Percentiles rank a stretch among this genome's conserved stretches.
phyloP scores from a whole-genome alignment of 2,888 invertebrate genomes.

The Leptarthrus brevirostris region DNA sequence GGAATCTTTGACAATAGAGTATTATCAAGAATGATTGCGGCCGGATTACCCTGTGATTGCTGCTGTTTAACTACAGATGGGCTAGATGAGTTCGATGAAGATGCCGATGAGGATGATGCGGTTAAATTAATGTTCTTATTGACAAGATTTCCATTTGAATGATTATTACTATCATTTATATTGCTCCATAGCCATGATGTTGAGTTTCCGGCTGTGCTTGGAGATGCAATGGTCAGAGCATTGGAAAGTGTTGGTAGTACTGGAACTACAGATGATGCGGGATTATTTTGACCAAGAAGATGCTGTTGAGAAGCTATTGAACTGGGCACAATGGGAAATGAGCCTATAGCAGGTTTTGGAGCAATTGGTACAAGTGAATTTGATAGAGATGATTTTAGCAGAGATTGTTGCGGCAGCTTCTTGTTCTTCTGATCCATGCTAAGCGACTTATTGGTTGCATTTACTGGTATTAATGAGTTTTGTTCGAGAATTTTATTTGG shows the following conservation, averaged over 20 bases:
- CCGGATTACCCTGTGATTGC: slow-evolving; percentile 57
- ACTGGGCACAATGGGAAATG: slow-evolving; percentile 31
- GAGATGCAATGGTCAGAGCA: slow-evolving; percentile 31
- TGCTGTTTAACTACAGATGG: slow-evolving; percentile 53
- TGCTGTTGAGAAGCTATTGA: slow-evolving; percentile 38
- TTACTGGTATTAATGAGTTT: slow-evolving; percentile 55
- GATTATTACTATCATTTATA: background rate
- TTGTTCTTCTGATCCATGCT: slow-evolving; percentile 47
- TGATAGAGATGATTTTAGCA: slow-evolving; percentile 35
- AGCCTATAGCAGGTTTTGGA: background rate
- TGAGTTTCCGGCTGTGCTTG: background rate
- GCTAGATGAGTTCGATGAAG: slow-evolving; percentile 28
- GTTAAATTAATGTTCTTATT: slow-evolving; percentile 32
- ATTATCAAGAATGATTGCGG: slow-evolving; percentile 63
- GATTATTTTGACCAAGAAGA: slow-evolving; percentile 3
- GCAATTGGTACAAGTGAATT: background rate
- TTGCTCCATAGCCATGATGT: slow-evolving; percentile 48
- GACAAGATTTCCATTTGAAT: slow-evolving; percentile 1
- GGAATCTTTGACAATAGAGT: slow-evolving; percentile 81
- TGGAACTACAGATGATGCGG: background rate
- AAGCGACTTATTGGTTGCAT: slow-evolving; percentile 41
- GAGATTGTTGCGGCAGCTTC: slow-evolving; percentile 48
- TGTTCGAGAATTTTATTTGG: slow-evolving; percentile 57
- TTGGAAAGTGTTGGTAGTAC: slow-evolving; percentile 42
- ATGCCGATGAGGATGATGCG: slow-evolving; percentile 60